phyloP scores from a whole-genome alignment of 2,113 vertebrate genomes.

The Coryphaenoides rupestris region DNA sequence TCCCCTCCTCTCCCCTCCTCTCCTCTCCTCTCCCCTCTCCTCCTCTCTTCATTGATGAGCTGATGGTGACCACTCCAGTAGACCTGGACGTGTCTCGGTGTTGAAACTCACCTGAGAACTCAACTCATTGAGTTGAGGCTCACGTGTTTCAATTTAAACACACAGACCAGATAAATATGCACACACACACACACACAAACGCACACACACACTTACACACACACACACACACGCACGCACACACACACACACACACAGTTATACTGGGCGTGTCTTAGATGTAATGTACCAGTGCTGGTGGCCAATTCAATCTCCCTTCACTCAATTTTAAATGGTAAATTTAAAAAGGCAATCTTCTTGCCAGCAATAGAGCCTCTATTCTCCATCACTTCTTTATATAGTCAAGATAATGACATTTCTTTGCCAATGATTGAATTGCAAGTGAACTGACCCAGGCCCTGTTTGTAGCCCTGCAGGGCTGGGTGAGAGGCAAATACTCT shows the following conservation, averaged over 20 bases:
- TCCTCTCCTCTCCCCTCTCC: background rate
- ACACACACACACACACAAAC: too few relatives aligned
- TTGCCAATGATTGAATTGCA: slow-evolving; percentile 58
- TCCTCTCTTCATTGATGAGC: background rate
- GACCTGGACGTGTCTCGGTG: slow-evolving; percentile 27
- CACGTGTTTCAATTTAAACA: too few relatives aligned
- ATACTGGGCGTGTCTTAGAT: slow-evolving; percentile 12
- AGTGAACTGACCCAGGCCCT: slow-evolving; percentile 56
- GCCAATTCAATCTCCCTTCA: background rate
- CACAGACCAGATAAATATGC: too few relatives aligned
- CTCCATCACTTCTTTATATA: slow-evolving; percentile 10
- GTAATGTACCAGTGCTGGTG: too few relatives aligned
- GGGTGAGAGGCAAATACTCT: slow-evolving; percentile 55
- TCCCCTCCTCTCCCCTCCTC: background rate
- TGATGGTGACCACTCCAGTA: slow-evolving; percentile 59
- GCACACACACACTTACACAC: too few relatives aligned
- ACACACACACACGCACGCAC: too few relatives aligned
- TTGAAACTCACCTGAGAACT: too few relatives aligned
- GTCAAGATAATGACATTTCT: slow-evolving; percentile 35
- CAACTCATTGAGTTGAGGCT: too few relatives aligned
- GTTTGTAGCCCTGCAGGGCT: slow-evolving; percentile 23
- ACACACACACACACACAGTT: too few relatives aligned
- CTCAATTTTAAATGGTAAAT: slow-evolving; percentile 3
- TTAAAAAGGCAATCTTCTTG: slow-evolving; percentile 8
- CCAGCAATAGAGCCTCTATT: slow-evolving; percentile 2